Evolutionary conservation across 2,888 invertebrate genomes (phyloP), one percentile per base, ranked within the genome.

Genomic region (Dorcus parallelipipedus): DNA sequence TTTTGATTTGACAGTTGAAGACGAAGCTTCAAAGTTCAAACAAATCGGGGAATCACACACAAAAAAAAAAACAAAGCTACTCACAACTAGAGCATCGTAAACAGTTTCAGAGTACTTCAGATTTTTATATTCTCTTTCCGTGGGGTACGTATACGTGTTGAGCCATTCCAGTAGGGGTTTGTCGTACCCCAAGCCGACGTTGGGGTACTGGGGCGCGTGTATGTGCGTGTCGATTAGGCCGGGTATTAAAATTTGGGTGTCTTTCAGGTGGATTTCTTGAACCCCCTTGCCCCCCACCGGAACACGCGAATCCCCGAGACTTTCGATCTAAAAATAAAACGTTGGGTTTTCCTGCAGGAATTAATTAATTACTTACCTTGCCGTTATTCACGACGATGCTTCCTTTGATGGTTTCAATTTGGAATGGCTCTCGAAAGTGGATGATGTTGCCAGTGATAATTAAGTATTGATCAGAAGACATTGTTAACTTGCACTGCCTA

Each of bases 141-240:
- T 77, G 0, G 93, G 93, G 72, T 91, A 95, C 1, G 95, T 96
- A 73, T 95, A 95, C 4, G 81, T 84, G 23, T 89, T 83, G 6
- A 96, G 80, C 96, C 96, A 96, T 49, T 93, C 89, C 7, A 95
- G 75, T 41, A 96, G 79, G 0, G 88, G 85, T 66, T 85, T 84
- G 72, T 94, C 93, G 64, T 93, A 82, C 0, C 93, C 95, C 9
- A 93, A 78, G 0, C 95, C 95, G 56, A 88, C 80, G 77, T 95
- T 95, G 0, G 93, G 91, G 68, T 90, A 90, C 78, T 96, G 95
- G 0, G 93, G 88, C 0, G 93, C 94, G 80, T 96, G 95, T 8
- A 92, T 90, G 73, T 96, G 96, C 20, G 91, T 89, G 76, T 96
- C 95, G 2, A 95, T 82, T 59, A 96, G 85, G 0, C 95, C 96